A percentile compares a stretch with the other conserved stretches of the same genome.
phyloP scores from a whole-genome alignment of 2,113 vertebrate species.

The Hyaena hyaena region DNA sequence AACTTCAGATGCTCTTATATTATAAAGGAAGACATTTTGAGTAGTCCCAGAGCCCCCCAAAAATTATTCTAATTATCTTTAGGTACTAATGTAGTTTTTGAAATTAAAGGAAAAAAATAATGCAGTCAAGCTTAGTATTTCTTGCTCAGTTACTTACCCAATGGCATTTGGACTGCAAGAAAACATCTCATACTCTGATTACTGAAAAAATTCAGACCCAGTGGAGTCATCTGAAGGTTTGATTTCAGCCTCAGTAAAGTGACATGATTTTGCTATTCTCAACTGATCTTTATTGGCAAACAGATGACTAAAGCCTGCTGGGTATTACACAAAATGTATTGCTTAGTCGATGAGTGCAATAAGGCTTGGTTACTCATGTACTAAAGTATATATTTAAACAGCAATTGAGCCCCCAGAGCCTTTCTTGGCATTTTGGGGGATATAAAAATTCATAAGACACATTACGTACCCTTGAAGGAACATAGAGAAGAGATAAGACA shows the following conservation, averaged over 20 bases:
- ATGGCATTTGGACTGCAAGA: background rate
- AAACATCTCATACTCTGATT: background rate
- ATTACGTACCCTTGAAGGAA: background rate
- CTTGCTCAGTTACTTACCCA: background rate
- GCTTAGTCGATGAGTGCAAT: background rate
- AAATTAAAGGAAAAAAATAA: background rate
- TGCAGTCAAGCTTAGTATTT: background rate
- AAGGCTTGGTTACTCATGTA: background rate
- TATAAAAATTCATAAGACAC: background rate
- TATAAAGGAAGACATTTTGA: background rate
- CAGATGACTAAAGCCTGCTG: background rate
- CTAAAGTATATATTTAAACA: background rate
- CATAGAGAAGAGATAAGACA: background rate
- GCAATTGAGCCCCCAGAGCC: background rate
- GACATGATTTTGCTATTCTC: constrained; percentile 18
- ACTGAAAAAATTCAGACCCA: background rate
- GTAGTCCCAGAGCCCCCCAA: background rate
- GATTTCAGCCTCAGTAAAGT: background rate
- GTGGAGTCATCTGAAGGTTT: background rate
- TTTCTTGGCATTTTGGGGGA: background rate
- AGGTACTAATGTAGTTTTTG: background rate
- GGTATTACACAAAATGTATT: background rate
- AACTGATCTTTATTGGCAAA: constrained; percentile 6
- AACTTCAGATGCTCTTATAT: background rate
- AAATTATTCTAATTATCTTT: background rate